Evolutionary conservation across 2,888 invertebrate species (phyloP).

Genomic region (Cryptophagus acutangulus): DNA sequence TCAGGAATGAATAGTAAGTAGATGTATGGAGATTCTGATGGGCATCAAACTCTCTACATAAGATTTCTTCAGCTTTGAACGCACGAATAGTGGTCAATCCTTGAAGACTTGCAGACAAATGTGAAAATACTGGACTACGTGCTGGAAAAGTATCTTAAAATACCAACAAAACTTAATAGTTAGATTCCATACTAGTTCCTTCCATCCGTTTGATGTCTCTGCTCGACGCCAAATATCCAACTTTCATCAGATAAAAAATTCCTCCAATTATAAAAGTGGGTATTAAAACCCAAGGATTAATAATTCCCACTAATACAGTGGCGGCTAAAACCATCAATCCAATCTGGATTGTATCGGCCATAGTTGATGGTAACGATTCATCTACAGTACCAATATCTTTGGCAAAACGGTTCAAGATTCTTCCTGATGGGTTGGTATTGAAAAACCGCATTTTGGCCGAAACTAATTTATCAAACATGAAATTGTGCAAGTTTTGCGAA

Average conservation of each 20-base stretch:
- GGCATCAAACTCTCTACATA: constrained; percentile 58
- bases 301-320: constrained; percentile 62
- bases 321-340: constrained; percentile 63
- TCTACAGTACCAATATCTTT: constrained; percentile 64
- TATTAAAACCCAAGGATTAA: constrained; percentile 65
- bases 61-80: constrained; percentile 58
- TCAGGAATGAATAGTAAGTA: constrained; percentile 63
- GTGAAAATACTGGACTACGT: constrained; percentile 72
- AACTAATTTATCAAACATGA: constrained; percentile 54
- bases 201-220: constrained; percentile 69
- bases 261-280: constrained; percentile 62
- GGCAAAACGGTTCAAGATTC: constrained; percentile 66
- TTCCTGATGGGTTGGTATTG: constrained; percentile 60
- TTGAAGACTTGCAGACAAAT: constrained; percentile 68
- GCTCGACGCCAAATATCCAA: constrained; percentile 67
- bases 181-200: constrained; percentile 56
- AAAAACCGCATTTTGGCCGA: constrained; percentile 65
- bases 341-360: constrained; percentile 52
- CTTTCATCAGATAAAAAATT: constrained; percentile 63
- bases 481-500: constrained; percentile 54
- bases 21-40: constrained; percentile 65
- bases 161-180: no score
- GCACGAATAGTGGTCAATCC: constrained; percentile 73
- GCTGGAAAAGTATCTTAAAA: no score
- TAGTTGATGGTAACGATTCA: constrained; percentile 50